Evolutionary conservation across 2,113 vertebrate species (phyloP), one percentile per base, ranked within the genome.

Genomic region (Phoxinus phoxinus): DNA sequence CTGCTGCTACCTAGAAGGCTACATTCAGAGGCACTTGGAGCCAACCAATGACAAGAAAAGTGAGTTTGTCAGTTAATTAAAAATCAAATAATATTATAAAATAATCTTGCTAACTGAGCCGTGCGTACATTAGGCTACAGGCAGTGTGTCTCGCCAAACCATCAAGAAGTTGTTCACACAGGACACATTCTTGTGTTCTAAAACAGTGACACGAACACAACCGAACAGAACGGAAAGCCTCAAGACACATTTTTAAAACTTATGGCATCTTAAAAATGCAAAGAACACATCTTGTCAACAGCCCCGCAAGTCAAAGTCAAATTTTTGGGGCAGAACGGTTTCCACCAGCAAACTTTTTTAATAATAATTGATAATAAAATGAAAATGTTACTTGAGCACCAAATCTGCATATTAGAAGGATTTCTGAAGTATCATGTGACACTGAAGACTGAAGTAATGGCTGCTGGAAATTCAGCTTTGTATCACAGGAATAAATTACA

Each of bases 11-110:
- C 91, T 97, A 91, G 96, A 97, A 91, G 97, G 97, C 63, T 97
- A 97, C 91, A 97, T 97, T 91, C 96, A 97, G 93, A 94, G 96
- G 84, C 97, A 97, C 92, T 95, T 96, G 25, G 96, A 96, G 72
- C 94, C 94, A 32, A 86, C 86, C 90, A 95, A 91, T 86, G 96
- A 97, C 93, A 95, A 95, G 87, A 96, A 96, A 92, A 94, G 96
- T 97, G 95, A 95, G 96, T 97, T 88, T 91, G 90, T 92, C 85
- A 89, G 86, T 89, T 90, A 90, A 87, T 86, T 90, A 84, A 63
- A 88, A 56, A 56, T 56, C 53, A 23, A 56, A 21, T 56, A 8
- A 23, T 84, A 93, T 93, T 94, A 93, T 90, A 91, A 15, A 69
- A 35, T 69, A 71, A 35, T 19, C 30, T n/a, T 30, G 25, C 27